phyloP scores from a whole-genome alignment of 2,113 vertebrate species.

The Suricata suricatta region DNA sequence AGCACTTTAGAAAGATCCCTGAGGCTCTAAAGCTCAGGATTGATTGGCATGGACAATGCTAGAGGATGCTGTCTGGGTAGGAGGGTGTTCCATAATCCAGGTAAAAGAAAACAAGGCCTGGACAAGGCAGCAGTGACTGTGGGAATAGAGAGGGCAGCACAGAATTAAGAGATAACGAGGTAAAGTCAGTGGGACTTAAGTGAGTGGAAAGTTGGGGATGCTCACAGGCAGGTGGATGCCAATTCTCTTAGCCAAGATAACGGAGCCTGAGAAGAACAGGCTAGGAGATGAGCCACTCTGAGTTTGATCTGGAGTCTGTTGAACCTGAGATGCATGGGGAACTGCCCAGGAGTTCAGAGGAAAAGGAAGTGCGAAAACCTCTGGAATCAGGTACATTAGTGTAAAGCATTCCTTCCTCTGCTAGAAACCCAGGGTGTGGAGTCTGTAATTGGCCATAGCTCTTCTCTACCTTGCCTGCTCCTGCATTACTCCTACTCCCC shows the following conservation, averaged over 20 bases:
- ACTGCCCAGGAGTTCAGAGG: not conserved
- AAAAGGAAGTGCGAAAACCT: not conserved
- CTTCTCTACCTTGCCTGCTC: conserved; percentile 51
- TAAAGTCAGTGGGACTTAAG: not conserved
- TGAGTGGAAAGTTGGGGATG: not conserved
- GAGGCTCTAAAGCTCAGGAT: not conserved
- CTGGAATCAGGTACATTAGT: not conserved
- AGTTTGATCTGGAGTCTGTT: not conserved
- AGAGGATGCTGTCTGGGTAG: not conserved
- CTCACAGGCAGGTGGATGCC: not conserved
- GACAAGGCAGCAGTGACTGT: not conserved
- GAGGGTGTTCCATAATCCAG: not conserved
- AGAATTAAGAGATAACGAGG: not conserved
- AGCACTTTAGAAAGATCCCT: not conserved
- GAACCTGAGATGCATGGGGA: not conserved
- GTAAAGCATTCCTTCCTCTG: not conserved
- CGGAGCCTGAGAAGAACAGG: not conserved
- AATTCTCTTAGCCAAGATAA: not conserved
- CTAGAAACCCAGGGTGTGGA: not conserved
- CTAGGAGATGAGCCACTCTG: not conserved
- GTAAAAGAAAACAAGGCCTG: not conserved
- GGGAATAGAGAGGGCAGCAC: not conserved
- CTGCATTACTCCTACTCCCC: conserved; percentile 51
- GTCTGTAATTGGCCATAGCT: conserved; percentile 66
- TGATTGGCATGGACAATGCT: not conserved